A percentile compares a stretch with the other conserved stretches of the same genome.
Evolutionary conservation across 2,888 invertebrate genomes (phyloP).

Genomic region (Tribolium freemani): DNA sequence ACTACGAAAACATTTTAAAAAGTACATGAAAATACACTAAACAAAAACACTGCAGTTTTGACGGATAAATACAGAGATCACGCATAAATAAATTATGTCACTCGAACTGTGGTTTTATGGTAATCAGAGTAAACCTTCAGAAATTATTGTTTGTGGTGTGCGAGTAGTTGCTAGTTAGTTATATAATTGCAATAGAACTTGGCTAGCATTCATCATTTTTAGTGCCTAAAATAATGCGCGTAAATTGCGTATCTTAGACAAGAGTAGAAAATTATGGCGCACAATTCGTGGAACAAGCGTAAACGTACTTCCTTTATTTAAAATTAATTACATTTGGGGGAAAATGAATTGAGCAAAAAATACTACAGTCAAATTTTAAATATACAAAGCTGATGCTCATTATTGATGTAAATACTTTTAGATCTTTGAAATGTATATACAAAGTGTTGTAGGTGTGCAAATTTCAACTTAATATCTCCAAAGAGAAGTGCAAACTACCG

Average conservation of each 20-base stretch:
- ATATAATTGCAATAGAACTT: neutral
- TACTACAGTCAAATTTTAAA: neutral
- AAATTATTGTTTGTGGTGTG: too few relatives aligned
- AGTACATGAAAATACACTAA: too few relatives aligned
- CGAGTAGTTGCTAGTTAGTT: too few relatives aligned
- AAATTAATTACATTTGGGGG: too few relatives aligned
- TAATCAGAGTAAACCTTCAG: neutral
- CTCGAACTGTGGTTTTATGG: neutral
- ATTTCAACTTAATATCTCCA: neutral
- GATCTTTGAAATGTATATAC: neutral
- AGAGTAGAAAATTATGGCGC: neutral
- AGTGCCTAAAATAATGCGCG: neutral
- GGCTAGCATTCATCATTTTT: neutral
- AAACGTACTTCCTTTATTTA: too few relatives aligned
- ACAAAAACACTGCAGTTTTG: too few relatives aligned
- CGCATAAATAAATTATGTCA: too few relatives aligned
- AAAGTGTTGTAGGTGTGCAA: neutral
- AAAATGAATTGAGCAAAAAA: neutral
- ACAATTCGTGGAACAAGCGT: too few relatives aligned
- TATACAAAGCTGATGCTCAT: too few relatives aligned
- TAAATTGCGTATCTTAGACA: neutral
- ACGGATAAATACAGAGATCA: too few relatives aligned
- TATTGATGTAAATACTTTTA: neutral
- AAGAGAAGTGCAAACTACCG: neutral
- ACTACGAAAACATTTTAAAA: too few relatives aligned